Conservation (phyloP, 1,140 invertebrate genomes). For the Hyles euphorbiae region DNA sequence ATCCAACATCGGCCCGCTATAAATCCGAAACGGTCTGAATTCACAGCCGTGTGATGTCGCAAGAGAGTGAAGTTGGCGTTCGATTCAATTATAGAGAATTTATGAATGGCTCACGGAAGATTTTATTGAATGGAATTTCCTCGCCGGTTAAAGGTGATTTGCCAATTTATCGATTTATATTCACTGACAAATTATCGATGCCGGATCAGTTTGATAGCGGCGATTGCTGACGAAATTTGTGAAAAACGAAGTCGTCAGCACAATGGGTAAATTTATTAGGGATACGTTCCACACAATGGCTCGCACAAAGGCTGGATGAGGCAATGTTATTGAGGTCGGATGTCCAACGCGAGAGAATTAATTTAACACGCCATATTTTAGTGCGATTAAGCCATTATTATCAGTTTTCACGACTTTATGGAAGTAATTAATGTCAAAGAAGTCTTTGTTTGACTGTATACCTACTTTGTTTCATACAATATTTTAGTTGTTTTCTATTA, state of each 20-base stretch:
- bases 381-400: too few species aligned
- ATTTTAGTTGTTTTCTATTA: too few species aligned
- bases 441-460: too few species aligned
- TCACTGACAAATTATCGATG: slow-evolving; percentile 30
- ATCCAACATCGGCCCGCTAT: slow-evolving; percentile 14
- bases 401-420: too few species aligned
- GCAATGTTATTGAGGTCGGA: slow-evolving; percentile 9
- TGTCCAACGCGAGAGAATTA: too few species aligned
- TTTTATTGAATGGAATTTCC: slow-evolving; percentile 60
- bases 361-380: too few species aligned
- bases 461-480: too few species aligned
- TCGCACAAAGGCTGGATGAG: background rate
- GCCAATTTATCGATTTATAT: slow-evolving; percentile 40
- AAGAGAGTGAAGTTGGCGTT: slow-evolving; percentile 43
- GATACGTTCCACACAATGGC: slow-evolving; percentile 10
- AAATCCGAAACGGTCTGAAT: slow-evolving; percentile 39
- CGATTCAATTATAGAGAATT: slow-evolving; percentile 64
- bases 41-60: slow-evolving; percentile 39
- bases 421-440: too few species aligned
- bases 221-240: slow-evolving; percentile 22
- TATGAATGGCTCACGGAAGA: slow-evolving; percentile 56
- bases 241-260: slow-evolving; percentile 18
- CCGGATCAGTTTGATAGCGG: slow-evolving; percentile 28
- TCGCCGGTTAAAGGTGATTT: slow-evolving; percentile 43
- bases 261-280: slow-evolving; percentile 22